Evolutionary conservation across 2,113 vertebrate species (phyloP), one percentile per base, ranked within the genome.

Genomic region (Nanorana parkeri): DNA sequence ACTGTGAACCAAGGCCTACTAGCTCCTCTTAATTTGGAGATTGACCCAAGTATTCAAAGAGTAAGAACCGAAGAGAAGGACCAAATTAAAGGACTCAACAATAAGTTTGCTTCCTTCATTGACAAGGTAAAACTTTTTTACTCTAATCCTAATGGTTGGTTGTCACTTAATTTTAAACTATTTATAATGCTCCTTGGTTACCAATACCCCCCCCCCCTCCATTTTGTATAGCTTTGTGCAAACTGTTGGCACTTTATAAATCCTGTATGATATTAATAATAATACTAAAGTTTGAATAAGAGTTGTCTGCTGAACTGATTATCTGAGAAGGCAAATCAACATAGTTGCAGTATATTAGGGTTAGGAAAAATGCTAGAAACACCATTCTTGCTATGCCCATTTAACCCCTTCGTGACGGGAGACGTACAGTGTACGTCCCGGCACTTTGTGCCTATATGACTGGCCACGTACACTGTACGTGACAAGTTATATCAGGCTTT

Each of bases 81-180:
- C 0, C 96, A 99, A 88, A 98, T 99, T 91, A 99, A 96, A 92
- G 88, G 87, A 6, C 95, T 99, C 76, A 99, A 99, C 92, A 92
- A 94, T 86, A 93, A 91, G 32, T 95, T 95, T 0, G 93, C 92
- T 19, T 89, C 88, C 6, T 95, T 99, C 92, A 99, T 99, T 0
- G 95, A 98, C 90, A 98, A 98, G 96, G 97, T 99, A 67, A 67
- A 67, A 5, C 4, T 3, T 36, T 11, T 36, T 36, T 67, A 11
- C 65, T n/a, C 36, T n/a, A 36, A 20, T 20, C 36, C 21, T 21
- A 63, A 47, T 15, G 13, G 13, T 47, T 47, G 11, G 3, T 3
- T 24, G 21, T 65, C 21, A 61, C 19, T 20, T 11, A 23, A 7
- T n/a, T 0, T 61, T n/a, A 13, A 36, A 36, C 32, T 3, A 36